Conservation (phyloP, 2,888 invertebrate genomes). For the Phalangium opilio region DNA sequence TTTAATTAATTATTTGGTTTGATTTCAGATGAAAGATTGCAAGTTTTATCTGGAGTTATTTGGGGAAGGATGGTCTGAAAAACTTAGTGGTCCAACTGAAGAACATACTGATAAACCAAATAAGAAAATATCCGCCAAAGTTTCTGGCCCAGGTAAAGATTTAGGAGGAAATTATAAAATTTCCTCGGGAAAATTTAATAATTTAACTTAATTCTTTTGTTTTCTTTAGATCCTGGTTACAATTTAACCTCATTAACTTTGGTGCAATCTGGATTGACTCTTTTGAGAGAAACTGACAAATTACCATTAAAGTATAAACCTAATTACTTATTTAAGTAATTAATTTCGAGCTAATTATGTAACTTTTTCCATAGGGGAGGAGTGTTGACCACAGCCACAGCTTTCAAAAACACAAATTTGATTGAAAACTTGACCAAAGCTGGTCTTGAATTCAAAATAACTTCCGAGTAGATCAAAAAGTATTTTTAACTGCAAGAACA, state of each 20-base stretch:
- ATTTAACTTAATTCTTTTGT: conserved; percentile 6
- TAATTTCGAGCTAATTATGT: too few species aligned
- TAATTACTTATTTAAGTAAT: too few species aligned
- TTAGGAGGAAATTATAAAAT: neutral
- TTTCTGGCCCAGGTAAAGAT: conserved; percentile 37
- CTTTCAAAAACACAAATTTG: too few species aligned
- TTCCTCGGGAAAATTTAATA: conserved; percentile 6
- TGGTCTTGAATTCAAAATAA: too few species aligned
- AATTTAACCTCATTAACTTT: conserved; percentile 59
- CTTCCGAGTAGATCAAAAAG: too few species aligned
- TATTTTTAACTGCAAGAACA: too few species aligned
- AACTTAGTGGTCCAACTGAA: conserved; percentile 40
- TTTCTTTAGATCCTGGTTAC: conserved; percentile 54
- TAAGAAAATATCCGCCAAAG: conserved; percentile 47
- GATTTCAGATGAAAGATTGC: conserved; percentile 37
- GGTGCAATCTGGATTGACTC: conserved; percentile 52
- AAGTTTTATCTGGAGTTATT: conserved; percentile 38
- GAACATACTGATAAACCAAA: conserved; percentile 43
- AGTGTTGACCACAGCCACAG: too few species aligned
- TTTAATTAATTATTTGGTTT: neutral
- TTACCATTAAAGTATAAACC: conserved; percentile 42
- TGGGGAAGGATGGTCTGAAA: conserved; percentile 62
- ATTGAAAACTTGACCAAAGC: too few species aligned
- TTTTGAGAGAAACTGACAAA: conserved; percentile 56
- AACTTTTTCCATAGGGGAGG: too few species aligned